Evolutionary conservation across 1,140 invertebrate species (phyloP), one percentile per base, ranked within the genome.

Genomic region (Drosophila insularis): DNA sequence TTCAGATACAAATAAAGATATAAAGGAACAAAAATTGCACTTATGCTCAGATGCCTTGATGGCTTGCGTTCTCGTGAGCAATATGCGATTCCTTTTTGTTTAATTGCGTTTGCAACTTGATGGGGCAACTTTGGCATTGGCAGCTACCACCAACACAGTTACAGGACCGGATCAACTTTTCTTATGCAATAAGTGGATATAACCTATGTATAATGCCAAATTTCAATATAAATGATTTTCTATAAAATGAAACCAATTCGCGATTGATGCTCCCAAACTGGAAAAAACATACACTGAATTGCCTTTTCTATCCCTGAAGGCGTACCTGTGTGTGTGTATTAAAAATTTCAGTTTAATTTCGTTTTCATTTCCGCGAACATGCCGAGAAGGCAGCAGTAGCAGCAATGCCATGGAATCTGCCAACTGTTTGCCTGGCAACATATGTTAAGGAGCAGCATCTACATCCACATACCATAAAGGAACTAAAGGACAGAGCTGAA

Each of bases 341-440:
- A 63, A 69, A 82, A 79, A 73, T 87, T 81, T 79, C 79, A 73
- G 55, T 87, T 86, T 87, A 87, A 86, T 86, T 86, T 86, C 79
- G 72, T 79, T 86, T 86, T 87, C 75, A 86, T 82, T 86, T 86
- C 82, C 82, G 82, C 69, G 82, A 64, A 71, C 66, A 76, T 40
- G 46, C 53, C 23, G 59, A 40, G 61, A 54, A 50, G 43, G 19
- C 17, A 19, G 17, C 43, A 27, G 27, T 6, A 27, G 32, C 55
- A 67, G 74, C 35, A 71, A 66, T 27, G 6, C 27, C 27, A 27
- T 27, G 54, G 71, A 74, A 62, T 65, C 72, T 75, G 73, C 64
- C 68, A 59, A 74, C 68, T 78, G 68, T 78, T 78, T 67, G 71
- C 67, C 37, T 50, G 19, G 71, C 72, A 75, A 68, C 73, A 75